Evolutionary conservation across 2,797 vertebrate genomes (phyloP), one percentile per base, ranked within the genome.

Genomic region (Amphiprion clarkii): DNA sequence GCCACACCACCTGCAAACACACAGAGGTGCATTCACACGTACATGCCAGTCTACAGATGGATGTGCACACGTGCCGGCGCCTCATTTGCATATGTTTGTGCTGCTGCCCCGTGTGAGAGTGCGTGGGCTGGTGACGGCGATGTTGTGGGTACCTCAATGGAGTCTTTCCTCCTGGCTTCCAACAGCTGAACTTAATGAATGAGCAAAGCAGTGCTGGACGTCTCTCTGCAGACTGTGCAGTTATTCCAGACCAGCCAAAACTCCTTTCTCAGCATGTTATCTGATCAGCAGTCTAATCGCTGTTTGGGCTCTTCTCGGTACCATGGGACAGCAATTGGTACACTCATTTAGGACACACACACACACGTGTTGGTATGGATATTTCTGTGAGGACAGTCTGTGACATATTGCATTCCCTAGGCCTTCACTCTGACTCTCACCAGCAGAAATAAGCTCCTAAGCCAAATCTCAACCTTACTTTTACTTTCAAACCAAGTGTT

Each of bases 201-300:
- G 88, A 81, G 67, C 27, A 10, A 73, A 76, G 67, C 67, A 48
- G 69, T 44, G 69, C 55, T 81, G 76, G 73, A 74, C n/a, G 0
- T 16, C 52, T 85, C 74, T 82, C 71, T 83, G 79, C 87, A 86
- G 76, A 85, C 84, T 76, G 77, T 82, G 83, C 86, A 84, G 81
- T 82, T 84, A 87, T 89, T 81, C 81, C 65, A 84, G 80, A 74
- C 48, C 54, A 36, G 67, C 67, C 70, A 67, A 72, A 90, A 90
- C 39, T 44, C 71, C 71, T 74, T 67, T 63, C 74, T 89, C 85
- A 83, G 89, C 88, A 79, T 51, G 76, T 86, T 81, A 82, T 80
- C 74, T 78, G 80, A 90, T 89, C 88, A 81, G 82, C 76, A 78
- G 75, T 74, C 72, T 87, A 82, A 89, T 89, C 76, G 71, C 62